Conservation (phyloP, 2,888 invertebrate genomes). For the Tillus elongatus region DNA sequence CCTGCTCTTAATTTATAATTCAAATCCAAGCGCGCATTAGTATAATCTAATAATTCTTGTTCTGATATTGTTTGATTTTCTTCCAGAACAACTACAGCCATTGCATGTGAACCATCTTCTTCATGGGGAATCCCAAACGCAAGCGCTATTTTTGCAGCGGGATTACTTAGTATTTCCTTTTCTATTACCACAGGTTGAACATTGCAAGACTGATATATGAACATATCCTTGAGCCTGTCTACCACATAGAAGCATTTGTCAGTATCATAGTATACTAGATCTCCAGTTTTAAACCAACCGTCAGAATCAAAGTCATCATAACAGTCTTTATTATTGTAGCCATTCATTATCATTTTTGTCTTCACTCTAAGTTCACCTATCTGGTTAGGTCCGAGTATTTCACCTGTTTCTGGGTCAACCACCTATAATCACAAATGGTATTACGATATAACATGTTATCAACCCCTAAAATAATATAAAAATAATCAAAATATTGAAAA, state of each 20-base stretch:
- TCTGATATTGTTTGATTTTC: background rate
- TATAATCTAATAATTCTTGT: background rate
- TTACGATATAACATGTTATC: too few species aligned
- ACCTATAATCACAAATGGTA: too few species aligned
- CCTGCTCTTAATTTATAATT: conserved; percentile 2
- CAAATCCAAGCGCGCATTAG: background rate
- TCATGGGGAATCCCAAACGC: conserved; percentile 34
- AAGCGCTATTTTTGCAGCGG: conserved; percentile 27
- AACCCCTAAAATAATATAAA: too few species aligned
- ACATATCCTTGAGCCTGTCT: conserved; percentile 45
- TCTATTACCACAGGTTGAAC: conserved; percentile 37
- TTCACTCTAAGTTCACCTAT: conserved; percentile 48
- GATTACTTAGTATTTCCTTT: conserved; percentile 28
- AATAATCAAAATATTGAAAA: too few species aligned
- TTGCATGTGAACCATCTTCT: background rate
- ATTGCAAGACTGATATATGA: conserved; percentile 46
- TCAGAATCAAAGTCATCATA: conserved; percentile 41
- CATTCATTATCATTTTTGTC: conserved; percentile 36
- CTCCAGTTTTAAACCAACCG: conserved; percentile 47
- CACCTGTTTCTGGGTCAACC: conserved; percentile 30
- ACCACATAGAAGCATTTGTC: conserved; percentile 44
- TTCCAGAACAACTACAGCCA: background rate
- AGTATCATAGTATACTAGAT: conserved; percentile 46
- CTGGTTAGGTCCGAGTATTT: conserved; percentile 35
- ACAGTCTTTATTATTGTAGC: conserved; percentile 44